A percentile compares a stretch with the other conserved stretches of the same genome.
Evolutionary conservation across 2,888 invertebrate genomes (phyloP).

Genomic region (Caenorhabditis doughertyi): DNA sequence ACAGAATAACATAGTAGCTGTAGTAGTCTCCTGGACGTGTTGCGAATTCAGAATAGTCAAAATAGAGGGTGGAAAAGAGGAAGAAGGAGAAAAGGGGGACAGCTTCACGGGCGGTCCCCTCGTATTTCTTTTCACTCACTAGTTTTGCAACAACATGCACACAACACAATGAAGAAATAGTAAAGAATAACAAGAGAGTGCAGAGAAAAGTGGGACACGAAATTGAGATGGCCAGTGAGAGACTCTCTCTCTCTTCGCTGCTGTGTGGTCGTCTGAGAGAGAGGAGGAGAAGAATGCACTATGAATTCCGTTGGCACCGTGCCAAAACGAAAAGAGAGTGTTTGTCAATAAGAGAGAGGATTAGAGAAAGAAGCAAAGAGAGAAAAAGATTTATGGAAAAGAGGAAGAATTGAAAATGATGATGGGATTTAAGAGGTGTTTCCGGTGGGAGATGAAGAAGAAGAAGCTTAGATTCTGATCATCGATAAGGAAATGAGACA

Average conservation of each 20-base stretch:
- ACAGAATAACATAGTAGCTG: conserved; percentile 55
- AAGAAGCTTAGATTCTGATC: conserved; percentile 23
- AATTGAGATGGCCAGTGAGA: conserved; percentile 52
- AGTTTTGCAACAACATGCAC: conserved; percentile 52
- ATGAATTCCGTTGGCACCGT: conserved; percentile 39
- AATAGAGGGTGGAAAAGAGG: conserved; percentile 6
- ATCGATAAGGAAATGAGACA: conserved; percentile 33
- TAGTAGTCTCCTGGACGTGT: conserved; percentile 8
- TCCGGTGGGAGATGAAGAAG: too few species aligned
- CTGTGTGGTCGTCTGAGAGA: conserved; percentile 7
- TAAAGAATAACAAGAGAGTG: conserved; percentile 23
- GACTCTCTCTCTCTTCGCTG: conserved; percentile 3
- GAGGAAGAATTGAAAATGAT: conserved; percentile 29
- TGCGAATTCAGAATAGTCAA: conserved; percentile 32
- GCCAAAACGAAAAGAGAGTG: conserved; percentile 37
- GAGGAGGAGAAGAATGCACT: conserved; percentile 20
- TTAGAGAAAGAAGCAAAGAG: background rate
- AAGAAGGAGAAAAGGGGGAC: background rate
- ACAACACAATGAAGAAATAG: conserved; percentile 18
- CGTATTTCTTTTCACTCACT: conserved; percentile 46
- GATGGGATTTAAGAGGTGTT: conserved; percentile 38
- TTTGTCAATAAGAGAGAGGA: conserved; percentile 26
- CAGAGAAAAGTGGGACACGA: conserved; percentile 33
- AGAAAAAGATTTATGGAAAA: too few species aligned
- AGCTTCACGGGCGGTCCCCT: conserved; percentile 50